These are phyloP conservation scores for Opisthocomus hoazin DNA, from an alignment of 2,113 vertebrate species.

Conservation along the genomic window DNA sequence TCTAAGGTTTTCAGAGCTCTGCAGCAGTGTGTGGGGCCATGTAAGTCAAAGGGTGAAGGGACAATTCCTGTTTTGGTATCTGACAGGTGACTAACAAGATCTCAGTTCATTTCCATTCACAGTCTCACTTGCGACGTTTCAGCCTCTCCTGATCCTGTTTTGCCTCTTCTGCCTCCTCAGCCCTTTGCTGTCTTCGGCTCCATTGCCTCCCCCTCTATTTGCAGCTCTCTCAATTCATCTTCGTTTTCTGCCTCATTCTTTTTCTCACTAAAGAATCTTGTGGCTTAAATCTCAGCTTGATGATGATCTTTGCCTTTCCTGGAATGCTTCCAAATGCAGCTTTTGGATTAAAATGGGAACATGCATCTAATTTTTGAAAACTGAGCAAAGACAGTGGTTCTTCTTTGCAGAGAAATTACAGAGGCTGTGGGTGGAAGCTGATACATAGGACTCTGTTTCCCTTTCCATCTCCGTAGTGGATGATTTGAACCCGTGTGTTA, in stretches of 20 bases:
- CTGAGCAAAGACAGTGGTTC: background rate
- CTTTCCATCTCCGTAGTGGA: background rate
- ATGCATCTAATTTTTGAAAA: background rate
- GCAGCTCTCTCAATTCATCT: background rate
- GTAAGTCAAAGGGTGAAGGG: background rate
- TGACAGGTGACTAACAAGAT: background rate
- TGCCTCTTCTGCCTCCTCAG: background rate
- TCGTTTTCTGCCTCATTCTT: background rate
- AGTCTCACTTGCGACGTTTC: background rate
- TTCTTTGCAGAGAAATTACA: background rate
- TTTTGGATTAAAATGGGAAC: background rate
- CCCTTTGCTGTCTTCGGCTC: background rate
- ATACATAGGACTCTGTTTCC: background rate
- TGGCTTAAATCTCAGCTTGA: background rate
- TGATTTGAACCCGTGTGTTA: background rate
- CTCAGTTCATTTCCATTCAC: background rate
- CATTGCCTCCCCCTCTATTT: background rate
- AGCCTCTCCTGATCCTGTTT: background rate
- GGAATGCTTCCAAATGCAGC: background rate
- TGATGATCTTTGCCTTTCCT: background rate
- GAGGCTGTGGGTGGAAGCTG: background rate
- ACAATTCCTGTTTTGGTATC: background rate
- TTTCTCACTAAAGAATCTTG: background rate
- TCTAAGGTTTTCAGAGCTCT: background rate
- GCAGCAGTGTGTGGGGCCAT: background rate